Evolutionary conservation across 1,140 invertebrate genomes (phyloP), one percentile per base, ranked within the genome.

Genomic region (Leptopilina boulardi): DNA sequence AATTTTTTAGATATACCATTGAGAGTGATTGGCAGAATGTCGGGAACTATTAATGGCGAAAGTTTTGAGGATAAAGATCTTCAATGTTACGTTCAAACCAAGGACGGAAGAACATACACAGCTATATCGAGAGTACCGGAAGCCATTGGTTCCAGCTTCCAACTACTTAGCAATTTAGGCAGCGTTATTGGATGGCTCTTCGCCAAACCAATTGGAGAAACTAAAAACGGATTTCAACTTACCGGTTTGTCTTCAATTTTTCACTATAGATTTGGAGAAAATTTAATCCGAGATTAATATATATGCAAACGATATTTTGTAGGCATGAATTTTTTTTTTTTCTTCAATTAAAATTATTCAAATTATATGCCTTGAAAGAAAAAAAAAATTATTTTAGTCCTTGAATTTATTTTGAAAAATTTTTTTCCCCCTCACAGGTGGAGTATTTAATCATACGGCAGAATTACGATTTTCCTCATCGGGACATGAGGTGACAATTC

Each of bases 171-270:
- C 76, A 93, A 95, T 5, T 88, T 99, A 4, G 96, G 96, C 3
- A 93, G 93, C 19, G 93, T 96, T 0, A 94, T 98, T 70, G 97
- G 96, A 10, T 99, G 97, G 96, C 89, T 99, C 0, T 99, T 99
- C 89, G 97, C 98, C 6, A 95, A 95, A 84, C 94, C 95, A 1
- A 91, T 94, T 21, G 93, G 93, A 3, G 90, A 93, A 10, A 94
- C 95, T 0, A 92, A 93, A 41, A 99, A 99, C 90, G 98, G 98
- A 47, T 99, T 97, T 86, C 94, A 96, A 88, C 87, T 97, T 3
- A 94, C 95, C 82, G 95, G 95, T 94, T 86, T 85, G 81, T 74
- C 38, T 54, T n/a, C 34, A 72, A 41, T 81, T 38, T 38, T n/a
- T n/a, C n/a, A n/a, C n/a, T n/a, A n/a, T n/a, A n/a, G n/a, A n/a